A percentile compares a stretch with the other conserved stretches of the same genome.
Evolutionary conservation across 2,113 vertebrate species (phyloP).

Genomic region (Myiozetetes cayanensis): DNA sequence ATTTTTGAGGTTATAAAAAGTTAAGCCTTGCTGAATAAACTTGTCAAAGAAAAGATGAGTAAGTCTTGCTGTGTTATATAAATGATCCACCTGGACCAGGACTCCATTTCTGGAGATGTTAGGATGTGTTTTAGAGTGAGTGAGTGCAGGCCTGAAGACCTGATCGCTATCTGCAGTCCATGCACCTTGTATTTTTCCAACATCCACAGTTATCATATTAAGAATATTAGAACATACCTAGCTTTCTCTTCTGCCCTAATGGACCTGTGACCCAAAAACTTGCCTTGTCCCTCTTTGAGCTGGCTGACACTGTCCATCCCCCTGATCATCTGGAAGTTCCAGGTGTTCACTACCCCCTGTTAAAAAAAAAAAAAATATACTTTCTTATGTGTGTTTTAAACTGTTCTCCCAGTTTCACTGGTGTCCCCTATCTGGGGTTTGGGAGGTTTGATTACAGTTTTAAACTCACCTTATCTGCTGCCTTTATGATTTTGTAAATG

Average conservation of each 20-base stretch:
- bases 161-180: neutral
- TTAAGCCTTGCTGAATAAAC: neutral
- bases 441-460: neutral
- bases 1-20: neutral
- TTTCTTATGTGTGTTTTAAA: neutral
- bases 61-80: neutral
- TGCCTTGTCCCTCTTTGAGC: neutral
- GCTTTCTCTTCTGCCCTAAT: neutral
- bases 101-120: neutral
- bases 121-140: neutral
- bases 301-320: neutral
- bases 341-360: neutral
- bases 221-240: neutral
- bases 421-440: neutral
- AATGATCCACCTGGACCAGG: neutral
- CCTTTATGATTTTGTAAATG: neutral
- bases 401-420: neutral
- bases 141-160: neutral
- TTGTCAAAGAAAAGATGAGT: neutral
- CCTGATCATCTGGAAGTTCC: neutral
- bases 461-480: neutral
- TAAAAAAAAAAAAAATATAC: neutral
- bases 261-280: neutral
- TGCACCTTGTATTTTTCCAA: neutral
- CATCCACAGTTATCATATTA: neutral